Conservation (phyloP, 2,888 invertebrate species). For the Yponomeuta malinellus region DNA sequence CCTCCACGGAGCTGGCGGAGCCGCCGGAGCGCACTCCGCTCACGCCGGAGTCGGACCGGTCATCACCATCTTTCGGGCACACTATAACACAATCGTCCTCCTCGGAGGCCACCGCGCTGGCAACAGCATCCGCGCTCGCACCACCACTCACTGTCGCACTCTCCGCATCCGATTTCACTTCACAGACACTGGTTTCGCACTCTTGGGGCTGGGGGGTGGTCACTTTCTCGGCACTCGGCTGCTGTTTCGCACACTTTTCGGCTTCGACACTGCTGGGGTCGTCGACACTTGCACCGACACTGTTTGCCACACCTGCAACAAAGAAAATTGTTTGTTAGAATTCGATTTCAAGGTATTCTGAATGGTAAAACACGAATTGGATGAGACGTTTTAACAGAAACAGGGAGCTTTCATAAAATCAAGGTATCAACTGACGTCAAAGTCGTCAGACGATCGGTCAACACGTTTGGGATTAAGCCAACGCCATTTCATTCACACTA, state of each 20-base stretch:
- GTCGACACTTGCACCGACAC: conserved; percentile 65
- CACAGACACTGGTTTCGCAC: conserved; percentile 12
- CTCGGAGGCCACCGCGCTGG: conserved; percentile 72
- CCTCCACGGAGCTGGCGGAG: conserved; percentile 85
- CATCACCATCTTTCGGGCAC: conserved; percentile 76
- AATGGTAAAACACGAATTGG: not conserved
- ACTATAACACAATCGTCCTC: conserved; percentile 80
- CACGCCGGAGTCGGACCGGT: conserved; percentile 81
- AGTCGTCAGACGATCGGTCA: conserved; percentile 47
- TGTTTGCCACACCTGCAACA: conserved; percentile 66
- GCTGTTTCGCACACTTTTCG: conserved; percentile 57
- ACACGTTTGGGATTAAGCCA: conserved; percentile 62
- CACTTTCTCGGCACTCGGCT: not conserved
- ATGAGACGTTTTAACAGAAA: not conserved
- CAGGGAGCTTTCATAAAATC: conserved; percentile 22
- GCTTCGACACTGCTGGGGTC: conserved; percentile 60
- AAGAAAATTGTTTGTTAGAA: conserved; percentile 25
- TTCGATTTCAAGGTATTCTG: not conserved
- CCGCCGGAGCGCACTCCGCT: conserved; percentile 84
- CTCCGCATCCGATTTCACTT: conserved; percentile 41
- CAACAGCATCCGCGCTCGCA: conserved; percentile 37
- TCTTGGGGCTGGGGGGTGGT: conserved; percentile 6
- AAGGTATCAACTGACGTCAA: conserved; percentile 47
- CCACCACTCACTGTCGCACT: not conserved
- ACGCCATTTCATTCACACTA: conserved; percentile 66